A percentile compares a stretch with the other conserved stretches of the same genome.
Evolutionary conservation across 1,140 invertebrate species (phyloP).

Genomic region (Drosophila rhopaloa): DNA sequence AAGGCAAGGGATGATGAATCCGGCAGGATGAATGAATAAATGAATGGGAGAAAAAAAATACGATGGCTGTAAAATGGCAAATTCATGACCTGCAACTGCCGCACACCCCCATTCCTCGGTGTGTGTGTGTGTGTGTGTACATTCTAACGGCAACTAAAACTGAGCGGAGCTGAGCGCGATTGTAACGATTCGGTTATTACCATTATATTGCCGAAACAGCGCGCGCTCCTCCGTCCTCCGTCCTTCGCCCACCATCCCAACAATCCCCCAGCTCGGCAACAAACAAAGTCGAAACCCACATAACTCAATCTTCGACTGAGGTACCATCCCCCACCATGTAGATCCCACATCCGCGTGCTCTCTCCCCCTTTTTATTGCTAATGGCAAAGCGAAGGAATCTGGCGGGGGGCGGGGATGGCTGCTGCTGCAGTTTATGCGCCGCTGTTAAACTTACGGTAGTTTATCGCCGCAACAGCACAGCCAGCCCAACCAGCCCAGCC

Average conservation of each 20-base stretch:
- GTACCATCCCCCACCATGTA: background rate
- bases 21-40: conserved; percentile 22
- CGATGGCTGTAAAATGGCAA: conserved; percentile 84
- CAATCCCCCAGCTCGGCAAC: background rate
- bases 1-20: conserved; percentile 7
- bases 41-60: conserved; percentile 72
- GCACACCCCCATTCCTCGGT: background rate
- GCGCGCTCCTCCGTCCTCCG: conserved; percentile 33
- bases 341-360: background rate
- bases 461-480: conserved; percentile 45
- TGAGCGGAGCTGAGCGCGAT: conserved; percentile 61
- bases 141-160: conserved; percentile 82
- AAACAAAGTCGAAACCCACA: conserved; percentile 84
- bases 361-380: conserved; percentile 74
- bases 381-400: conserved; percentile 47
- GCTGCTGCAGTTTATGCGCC: conserved; percentile 73
- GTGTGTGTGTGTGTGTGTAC: conserved; percentile 41
- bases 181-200: conserved; percentile 84
- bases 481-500: background rate
- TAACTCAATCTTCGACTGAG: conserved; percentile 84
- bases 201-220: conserved; percentile 84
- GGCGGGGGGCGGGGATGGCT: conserved; percentile 2
- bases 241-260: too few relatives aligned
- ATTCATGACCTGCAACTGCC: conserved; percentile 84
- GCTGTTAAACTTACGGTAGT: conserved; percentile 80